Evolutionary conservation across 1,140 invertebrate genomes (phyloP), one percentile per base, ranked within the genome.

Genomic region (Solenopsis fugax): DNA sequence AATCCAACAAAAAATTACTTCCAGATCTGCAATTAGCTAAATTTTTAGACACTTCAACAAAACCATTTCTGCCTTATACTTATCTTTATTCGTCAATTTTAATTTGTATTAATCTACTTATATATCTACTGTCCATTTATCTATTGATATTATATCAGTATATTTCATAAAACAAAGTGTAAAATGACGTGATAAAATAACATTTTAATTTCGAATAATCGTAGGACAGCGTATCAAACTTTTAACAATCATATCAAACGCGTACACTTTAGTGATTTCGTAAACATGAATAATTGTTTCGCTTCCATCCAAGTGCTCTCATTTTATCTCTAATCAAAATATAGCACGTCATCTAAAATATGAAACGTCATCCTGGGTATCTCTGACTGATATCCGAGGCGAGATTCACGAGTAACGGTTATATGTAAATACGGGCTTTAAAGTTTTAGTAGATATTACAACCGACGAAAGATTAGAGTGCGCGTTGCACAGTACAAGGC

Each of bases 351-450:
- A 29, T 29, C n/a, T 21, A 29, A 69, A 18, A 69, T 69, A 9
- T 50, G 37, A 18, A 50, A 69, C 6, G 34, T 50, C 21, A 9
- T 13, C 2, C 21, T 9, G 18, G 13, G 21, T 16, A 21, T 69
- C 12, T 67, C n/a, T 29, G 4, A 4, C 13, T 69, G 45, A 65
- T 65, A 18, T 69, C 29, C 13, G 0, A 69, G 21, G 9, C 21
- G 13, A 50, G 21, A 69, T 69, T 69, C 12, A 6, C 12, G 41
- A 24, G 62, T n/a, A 65, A 29, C 62, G 62, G 34, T 65, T 69
- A 50, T 50, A 41, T 41, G 41, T 41, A 69, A 69, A 50, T 69
- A 24, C 21, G 65, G 41, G 21, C 41, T 69, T 75, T 75, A 75
- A 84, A 84, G 54, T 50, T 60, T 81, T 24, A 37, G 69, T 45